Conservation (phyloP, 2,797 vertebrate species). For the Cynopterus sphinx region DNA sequence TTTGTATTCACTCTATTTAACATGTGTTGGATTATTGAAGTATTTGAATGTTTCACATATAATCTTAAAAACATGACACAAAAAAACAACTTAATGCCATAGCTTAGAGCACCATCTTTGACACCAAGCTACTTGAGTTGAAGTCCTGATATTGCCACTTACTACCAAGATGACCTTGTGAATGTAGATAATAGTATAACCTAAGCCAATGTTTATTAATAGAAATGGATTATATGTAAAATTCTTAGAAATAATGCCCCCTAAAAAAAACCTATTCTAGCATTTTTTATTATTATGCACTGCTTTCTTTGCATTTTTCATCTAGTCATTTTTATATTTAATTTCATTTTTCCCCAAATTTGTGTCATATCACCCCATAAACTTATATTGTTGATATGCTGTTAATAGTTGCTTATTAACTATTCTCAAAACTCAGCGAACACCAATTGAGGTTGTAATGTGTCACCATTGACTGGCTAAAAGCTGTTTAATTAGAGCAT, state of each 20-base stretch:
- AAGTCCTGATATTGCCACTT: background rate
- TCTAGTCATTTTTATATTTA: background rate
- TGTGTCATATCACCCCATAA: background rate
- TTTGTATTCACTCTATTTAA: background rate
- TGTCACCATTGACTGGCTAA: slow-evolving; percentile 32
- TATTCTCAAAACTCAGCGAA: slow-evolving; percentile 51
- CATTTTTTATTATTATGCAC: background rate
- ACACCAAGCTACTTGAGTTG: background rate
- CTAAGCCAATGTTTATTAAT: background rate
- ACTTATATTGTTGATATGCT: background rate
- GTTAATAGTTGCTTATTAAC: slow-evolving; percentile 33
- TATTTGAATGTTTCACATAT: background rate
- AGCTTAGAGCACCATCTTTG: background rate
- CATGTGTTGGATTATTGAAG: background rate
- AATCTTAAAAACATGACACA: background rate
- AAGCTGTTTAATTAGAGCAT: slow-evolving; percentile 63
- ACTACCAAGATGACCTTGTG: background rate
- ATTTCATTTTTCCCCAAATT: background rate
- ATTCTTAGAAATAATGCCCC: background rate
- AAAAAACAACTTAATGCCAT: background rate
- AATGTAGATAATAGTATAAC: background rate
- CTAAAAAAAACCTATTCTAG: background rate
- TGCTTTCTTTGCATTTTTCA: background rate
- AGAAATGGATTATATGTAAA: background rate
- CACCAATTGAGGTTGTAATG: slow-evolving; percentile 18